Base-by-base conservation (phyloP, 1,140 invertebrate genomes). In the Araneus ventricosus region DNA sequence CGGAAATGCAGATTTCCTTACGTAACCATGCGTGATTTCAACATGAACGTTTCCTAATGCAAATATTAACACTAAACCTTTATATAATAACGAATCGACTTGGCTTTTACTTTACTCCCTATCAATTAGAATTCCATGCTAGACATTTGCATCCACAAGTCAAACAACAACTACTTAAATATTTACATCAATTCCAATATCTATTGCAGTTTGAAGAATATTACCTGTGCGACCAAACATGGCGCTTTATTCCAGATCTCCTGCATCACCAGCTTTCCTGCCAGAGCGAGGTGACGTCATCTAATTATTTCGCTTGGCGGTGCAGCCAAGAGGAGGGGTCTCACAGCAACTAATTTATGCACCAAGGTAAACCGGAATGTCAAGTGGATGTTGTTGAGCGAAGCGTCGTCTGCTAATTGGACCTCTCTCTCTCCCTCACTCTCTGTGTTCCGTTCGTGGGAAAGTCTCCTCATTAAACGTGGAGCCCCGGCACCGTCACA, bases 331-430 rank as follows among this genome's bases (percentile, higher is more conserved):
- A 86, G 91, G 91, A 87, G 91, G 91, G 84, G 91, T 93, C 91
- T 93, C 91, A 87, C 84, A 67, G 91, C 91, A 93, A 93, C 91
- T 93, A 93, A 93, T 93, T 93, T 93, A 93, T 93, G 91, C 91
- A 88, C 91, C 91, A 93, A 93, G 91, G 91, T 93, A 93, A 93
- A 93, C 91, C 91, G 91, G 91, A 93, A 93, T 93, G 91, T 93
- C 91, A 93, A 93, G 91, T 93, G 91, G 91, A 93, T 88, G 91
- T 88, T 93, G 91, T 93, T 93, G 91, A 93, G 85, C 91, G 45
- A 75, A 87, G 91, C 85, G 84, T 87, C 85, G 41, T 80, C 52
- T 45, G 67, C 84, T 87, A 87, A 79, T 87, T 87, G 91, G 84
- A 87, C 85, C 91, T 93, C 91, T 93, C 84, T 52, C 52, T 67